A percentile compares a stretch with the other conserved stretches of the same genome.
Conservation (phyloP, 2,113 vertebrate species). For the Halcyon malimbica region DNA sequence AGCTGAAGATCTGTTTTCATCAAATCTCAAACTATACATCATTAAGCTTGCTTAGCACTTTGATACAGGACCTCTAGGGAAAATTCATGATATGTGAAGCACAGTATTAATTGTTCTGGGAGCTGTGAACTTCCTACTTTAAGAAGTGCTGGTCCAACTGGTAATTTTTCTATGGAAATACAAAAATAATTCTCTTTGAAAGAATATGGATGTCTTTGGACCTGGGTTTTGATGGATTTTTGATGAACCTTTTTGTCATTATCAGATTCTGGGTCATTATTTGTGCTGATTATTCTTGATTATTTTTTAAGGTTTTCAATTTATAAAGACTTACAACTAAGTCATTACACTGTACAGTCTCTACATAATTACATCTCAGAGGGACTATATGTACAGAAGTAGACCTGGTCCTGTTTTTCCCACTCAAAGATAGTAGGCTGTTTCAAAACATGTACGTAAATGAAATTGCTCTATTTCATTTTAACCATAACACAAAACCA, state of each 20-base stretch:
- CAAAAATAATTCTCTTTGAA: not conserved
- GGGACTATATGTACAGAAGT: not conserved
- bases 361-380: not conserved
- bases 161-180: not conserved
- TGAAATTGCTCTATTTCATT: not conserved
- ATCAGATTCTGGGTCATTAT: not conserved
- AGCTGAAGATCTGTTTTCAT: not conserved
- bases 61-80: not conserved
- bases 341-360: not conserved
- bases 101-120: not conserved
- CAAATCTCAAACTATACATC: not conserved
- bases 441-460: not conserved
- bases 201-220: not conserved
- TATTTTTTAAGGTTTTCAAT: not conserved
- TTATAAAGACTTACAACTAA: not conserved
- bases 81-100: not conserved
- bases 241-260: not conserved
- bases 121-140: not conserved
- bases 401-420: not conserved
- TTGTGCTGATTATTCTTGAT: not conserved
- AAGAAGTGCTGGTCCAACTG: not conserved
- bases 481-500: not conserved
- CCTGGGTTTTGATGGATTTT: not conserved
- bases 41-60: not conserved
- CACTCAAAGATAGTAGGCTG: not conserved